These are phyloP conservation scores for Ptilodon capucinus DNA, from an alignment of 2,888 invertebrate species.

Conservation along the genomic window DNA sequence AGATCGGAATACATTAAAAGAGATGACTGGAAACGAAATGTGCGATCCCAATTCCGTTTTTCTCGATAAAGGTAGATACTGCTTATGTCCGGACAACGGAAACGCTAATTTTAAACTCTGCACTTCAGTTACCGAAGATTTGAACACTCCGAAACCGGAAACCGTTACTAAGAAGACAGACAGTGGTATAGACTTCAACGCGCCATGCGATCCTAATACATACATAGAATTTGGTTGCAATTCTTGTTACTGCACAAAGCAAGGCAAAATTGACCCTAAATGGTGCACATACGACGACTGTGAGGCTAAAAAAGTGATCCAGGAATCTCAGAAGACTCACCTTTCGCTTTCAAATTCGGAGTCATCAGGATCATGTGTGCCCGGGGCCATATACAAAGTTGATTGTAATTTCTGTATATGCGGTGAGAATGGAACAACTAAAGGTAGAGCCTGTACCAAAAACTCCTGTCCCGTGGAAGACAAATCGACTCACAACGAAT, in stretches of 20 bases:
- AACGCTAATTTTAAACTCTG: constrained; percentile 51
- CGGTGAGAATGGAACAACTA: constrained; percentile 50
- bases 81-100: constrained; percentile 60
- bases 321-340: constrained; percentile 38
- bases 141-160: constrained; percentile 13
- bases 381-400: constrained; percentile 58
- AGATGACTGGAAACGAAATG: constrained; percentile 21
- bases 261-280: constrained; percentile 64
- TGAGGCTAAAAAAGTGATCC: constrained; percentile 48
- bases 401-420: constrained; percentile 77
- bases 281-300: constrained; percentile 76
- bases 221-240: constrained; percentile 71
- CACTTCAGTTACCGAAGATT: constrained; percentile 35
- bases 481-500: constrained; percentile 29
- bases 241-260: constrained; percentile 65
- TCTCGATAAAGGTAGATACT: constrained; percentile 52
- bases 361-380: constrained; percentile 41
- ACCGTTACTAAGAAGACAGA: constrained; percentile 13
- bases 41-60: constrained; percentile 60
- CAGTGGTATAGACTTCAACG: constrained; percentile 39
- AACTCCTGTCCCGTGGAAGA: constrained; percentile 45
- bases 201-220: constrained; percentile 60
- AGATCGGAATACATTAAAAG: constrained; percentile 42
- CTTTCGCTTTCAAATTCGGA: constrained; percentile 12
- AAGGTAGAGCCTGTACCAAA: constrained; percentile 60